Conservation (phyloP, 2,888 invertebrate genomes). For the Sarcophaga variegata region DNA sequence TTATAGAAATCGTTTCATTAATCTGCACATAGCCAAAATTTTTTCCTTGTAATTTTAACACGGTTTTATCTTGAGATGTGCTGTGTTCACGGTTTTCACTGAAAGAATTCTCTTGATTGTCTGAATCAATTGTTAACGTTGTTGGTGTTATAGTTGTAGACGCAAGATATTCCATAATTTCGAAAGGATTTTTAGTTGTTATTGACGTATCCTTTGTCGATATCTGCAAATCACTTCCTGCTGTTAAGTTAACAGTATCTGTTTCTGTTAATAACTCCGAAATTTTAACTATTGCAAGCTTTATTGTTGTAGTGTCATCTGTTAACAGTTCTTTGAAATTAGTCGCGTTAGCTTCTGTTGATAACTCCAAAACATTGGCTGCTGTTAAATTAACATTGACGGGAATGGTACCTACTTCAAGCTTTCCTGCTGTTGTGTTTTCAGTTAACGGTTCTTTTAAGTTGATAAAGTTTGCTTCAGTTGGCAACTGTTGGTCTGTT, state of each 20-base stretch:
- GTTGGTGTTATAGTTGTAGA: too few species aligned
- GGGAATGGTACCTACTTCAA: not conserved
- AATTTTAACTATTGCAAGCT: not conserved
- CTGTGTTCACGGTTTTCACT: too few species aligned
- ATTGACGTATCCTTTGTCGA: too few species aligned
- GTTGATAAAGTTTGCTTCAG: not conserved
- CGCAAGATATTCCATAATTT: too few species aligned
- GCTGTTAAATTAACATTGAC: slow-evolving; percentile 16
- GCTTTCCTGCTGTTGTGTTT: not conserved
- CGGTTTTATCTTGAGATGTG: too few species aligned
- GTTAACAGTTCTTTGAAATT: not conserved
- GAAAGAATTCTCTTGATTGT: too few species aligned
- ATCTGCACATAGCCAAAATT: too few species aligned
- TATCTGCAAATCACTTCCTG: not conserved
- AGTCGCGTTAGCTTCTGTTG: not conserved
- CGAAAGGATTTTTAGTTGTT: too few species aligned
- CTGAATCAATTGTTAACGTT: too few species aligned
- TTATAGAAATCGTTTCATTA: too few species aligned
- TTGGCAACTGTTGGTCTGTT: not conserved
- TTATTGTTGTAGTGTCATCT: not conserved
- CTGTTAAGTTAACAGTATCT: slow-evolving; percentile 3
- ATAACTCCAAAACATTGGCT: not conserved
- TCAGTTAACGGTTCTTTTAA: not conserved
- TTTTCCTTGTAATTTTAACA: too few species aligned
- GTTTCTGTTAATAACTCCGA: not conserved